Percentiles rank a stretch among this genome's conserved stretches.
phyloP scores from a whole-genome alignment of 2,888 invertebrate genomes.

The Dryobota labecula region DNA sequence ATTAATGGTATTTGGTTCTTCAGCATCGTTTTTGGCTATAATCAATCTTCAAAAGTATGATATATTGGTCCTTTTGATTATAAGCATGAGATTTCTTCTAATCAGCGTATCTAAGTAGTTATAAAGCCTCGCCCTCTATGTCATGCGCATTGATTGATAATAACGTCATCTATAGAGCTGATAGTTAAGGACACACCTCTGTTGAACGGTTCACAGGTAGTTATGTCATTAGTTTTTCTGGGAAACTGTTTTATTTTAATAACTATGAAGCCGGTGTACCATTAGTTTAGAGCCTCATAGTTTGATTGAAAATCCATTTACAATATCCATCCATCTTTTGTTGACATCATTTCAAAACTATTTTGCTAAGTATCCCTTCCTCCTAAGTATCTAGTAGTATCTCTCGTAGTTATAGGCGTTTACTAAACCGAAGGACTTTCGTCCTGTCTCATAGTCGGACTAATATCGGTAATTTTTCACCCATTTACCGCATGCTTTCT shows the following conservation, averaged over 20 bases:
- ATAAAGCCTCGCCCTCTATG: conserved; percentile 12
- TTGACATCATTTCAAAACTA: background rate
- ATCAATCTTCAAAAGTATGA: background rate
- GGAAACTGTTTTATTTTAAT: conserved; percentile 29
- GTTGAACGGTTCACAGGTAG: background rate
- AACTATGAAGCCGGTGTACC: background rate
- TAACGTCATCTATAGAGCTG: conserved; percentile 25
- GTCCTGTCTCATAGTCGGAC: too few species aligned
- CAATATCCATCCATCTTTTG: background rate
- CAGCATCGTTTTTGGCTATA: conserved; percentile 5
- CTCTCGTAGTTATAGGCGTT: too few species aligned
- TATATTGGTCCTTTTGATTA: conserved; percentile 5
- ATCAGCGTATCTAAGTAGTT: conserved; percentile 20
- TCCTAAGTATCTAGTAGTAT: too few species aligned
- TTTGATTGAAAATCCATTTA: conserved; percentile 18
- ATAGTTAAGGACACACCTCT: conserved; percentile 17
- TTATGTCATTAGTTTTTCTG: conserved; percentile 33
- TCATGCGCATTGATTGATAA: conserved; percentile 31
- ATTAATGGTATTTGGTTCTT: conserved; percentile 4
- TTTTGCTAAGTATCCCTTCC: too few species aligned
- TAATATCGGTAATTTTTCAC: too few species aligned
- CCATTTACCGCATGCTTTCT: too few species aligned
- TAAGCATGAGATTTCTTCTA: background rate
- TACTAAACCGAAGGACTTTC: too few species aligned
- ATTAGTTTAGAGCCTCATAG: background rate